Evolutionary conservation across 2,113 vertebrate species (phyloP), one percentile per base, ranked within the genome.

Genomic region (Chrysochloris asiatica): DNA sequence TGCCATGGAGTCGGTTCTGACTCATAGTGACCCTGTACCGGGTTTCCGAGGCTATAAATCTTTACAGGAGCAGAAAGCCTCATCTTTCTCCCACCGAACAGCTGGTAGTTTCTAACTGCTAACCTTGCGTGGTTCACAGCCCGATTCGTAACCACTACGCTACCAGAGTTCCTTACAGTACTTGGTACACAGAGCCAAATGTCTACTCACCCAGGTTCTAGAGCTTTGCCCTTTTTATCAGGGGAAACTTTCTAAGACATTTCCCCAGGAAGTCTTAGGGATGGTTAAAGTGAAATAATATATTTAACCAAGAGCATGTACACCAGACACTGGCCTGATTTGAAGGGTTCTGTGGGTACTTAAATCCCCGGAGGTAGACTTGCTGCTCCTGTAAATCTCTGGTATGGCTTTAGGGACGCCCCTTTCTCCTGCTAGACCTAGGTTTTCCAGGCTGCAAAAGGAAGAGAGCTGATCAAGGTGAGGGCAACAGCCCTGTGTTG

Each of bases 381-480:
- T n/a, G n/a, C n/a, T n/a, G n/a, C n/a, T n/a, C n/a, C n/a, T n/a
- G n/a, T n/a, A n/a, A n/a, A n/a, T n/a, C n/a, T n/a, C n/a, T n/a
- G n/a, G n/a, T n/a, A n/a, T n/a, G n/a, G n/a, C n/a, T n/a, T n/a
- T n/a, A n/a, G n/a, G 41, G 19, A 28, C 17, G 6, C 63, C 50
- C 38, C 9, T 50, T 50, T 63, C 48, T n/a, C 56, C 59, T 83
- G 22, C 73, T 6, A 17, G 26, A 12, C 75, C 56, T 67, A n/a
- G n/a, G 5, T 83, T 56, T 69, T 54, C 84, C 43, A 17, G 50
- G 24, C 14, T 41, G 45, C 41, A 16, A 13, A 75, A 45, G n/a
- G n/a, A n/a, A n/a, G 41, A 78, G n/a, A 28, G 54, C 45, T 22
- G 26, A 16, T 50, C 24, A 5, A 10, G n/a, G 50, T 0, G 0